A percentile compares a stretch with the other conserved stretches of the same genome.
phyloP scores from a whole-genome alignment of 2,888 invertebrate species.

The Xestobium rufovillosum region DNA sequence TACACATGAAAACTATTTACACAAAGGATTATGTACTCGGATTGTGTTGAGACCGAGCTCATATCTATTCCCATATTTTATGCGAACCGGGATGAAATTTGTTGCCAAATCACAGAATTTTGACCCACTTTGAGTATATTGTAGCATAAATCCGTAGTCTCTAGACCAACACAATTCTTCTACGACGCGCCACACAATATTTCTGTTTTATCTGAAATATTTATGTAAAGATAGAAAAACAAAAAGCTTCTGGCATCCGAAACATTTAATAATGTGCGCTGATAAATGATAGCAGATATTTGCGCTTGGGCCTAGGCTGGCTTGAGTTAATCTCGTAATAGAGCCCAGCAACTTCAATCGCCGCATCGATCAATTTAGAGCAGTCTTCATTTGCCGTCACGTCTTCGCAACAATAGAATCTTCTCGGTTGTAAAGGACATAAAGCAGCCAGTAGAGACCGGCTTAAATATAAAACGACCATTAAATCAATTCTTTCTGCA shows the following conservation, averaged over 20 bases:
- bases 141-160: constrained; percentile 14
- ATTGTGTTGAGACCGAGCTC: constrained; percentile 10
- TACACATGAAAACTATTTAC: background rate
- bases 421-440: no score
- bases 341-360: constrained; percentile 26
- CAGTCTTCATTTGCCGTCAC: constrained; percentile 13
- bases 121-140: constrained; percentile 24
- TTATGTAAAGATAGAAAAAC: constrained; percentile 27
- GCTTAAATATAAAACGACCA: no score
- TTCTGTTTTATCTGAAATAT: constrained; percentile 30
- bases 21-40: constrained; percentile 1
- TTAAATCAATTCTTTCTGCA: no score
- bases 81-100: constrained; percentile 21
- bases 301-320: constrained; percentile 22
- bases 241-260: constrained; percentile 28
- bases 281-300: constrained; percentile 24
- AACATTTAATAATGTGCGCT: constrained; percentile 27
- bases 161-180: background rate
- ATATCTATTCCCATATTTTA: constrained; percentile 18
- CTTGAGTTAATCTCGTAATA: constrained; percentile 28
- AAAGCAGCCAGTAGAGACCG: no score
- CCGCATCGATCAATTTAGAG: constrained; percentile 26
- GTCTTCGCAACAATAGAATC: no score
- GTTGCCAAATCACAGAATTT: constrained; percentile 28
- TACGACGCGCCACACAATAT: constrained; percentile 25